Evolutionary conservation across 1,140 invertebrate species (phyloP), one percentile per base, ranked within the genome.

Genomic region (Bombus haemorrhoidalis): DNA sequence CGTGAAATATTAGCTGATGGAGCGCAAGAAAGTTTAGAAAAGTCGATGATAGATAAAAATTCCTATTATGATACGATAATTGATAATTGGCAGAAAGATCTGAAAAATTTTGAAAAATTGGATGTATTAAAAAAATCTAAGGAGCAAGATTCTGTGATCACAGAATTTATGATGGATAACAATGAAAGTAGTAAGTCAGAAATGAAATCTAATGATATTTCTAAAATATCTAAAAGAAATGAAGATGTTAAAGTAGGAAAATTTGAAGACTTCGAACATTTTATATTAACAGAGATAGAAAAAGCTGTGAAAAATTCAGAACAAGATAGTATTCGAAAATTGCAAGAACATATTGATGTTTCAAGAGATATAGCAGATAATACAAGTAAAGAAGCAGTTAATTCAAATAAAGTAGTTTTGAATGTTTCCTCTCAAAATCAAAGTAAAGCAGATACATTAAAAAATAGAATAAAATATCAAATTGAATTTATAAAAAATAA

Each of bases 211-310:
- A 86, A 82, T 80, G 72, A 83, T 47, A 22, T 47, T 66, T 53
- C 39, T 74, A 75, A 75, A 22, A 74, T 88, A 9, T 74, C 76
- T 47, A 88, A 88, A 43, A 80, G 84, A 18, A 59, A 71, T 43
- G 88, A 86, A 37, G 82, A 85, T 53, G 71, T 69, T 9, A 64
- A 78, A n/a, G 37, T 74, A 47, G 69, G 86, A n/a, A 89, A 87
- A 69, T 72, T 87, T 32, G 84, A 85, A 53, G 83, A 92, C 73
- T 87, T 91, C 25, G 87, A 92, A 77, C 86, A 91, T 62, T 89
- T 93, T 69, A 86, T 92, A 86, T 76, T 92, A 53, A 87, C 88
- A 22, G 89, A 93, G 86, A 87, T 92, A 73, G 87, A 91, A 53
- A 91, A 89, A 81, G 84, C 82, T 34, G 69, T 87, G 2, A 86